These are phyloP conservation scores for Dendrocopos noguchii DNA, from an alignment of 2,113 vertebrate species.

Conservation along the genomic window DNA sequence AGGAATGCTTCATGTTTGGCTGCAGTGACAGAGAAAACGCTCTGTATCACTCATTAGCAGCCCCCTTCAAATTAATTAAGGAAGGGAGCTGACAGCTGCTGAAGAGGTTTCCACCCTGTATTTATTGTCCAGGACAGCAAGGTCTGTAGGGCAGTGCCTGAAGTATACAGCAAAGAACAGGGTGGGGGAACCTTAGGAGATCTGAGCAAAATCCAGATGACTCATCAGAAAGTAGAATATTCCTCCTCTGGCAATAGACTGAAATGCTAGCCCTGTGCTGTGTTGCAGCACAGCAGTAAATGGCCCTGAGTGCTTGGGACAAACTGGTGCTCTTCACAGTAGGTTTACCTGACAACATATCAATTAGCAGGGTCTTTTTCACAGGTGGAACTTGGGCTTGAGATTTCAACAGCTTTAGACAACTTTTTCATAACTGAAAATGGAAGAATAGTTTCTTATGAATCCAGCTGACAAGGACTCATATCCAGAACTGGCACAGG, in stretches of 20 bases:
- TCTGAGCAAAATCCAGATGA: constrained; percentile 28
- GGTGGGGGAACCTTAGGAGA: background rate
- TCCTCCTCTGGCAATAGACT: constrained; percentile 43
- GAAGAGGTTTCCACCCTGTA: background rate
- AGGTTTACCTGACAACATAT: constrained; percentile 20
- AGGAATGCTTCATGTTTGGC: background rate
- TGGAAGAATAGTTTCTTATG: background rate
- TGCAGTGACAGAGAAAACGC: background rate
- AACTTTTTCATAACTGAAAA: background rate
- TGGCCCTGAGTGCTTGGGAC: background rate
- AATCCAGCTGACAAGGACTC: background rate
- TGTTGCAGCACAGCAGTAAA: constrained; percentile 15
- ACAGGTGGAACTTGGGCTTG: background rate
- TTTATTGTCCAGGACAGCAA: background rate
- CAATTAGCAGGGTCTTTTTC: constrained; percentile 21
- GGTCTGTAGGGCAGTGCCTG: background rate
- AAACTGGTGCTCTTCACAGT: background rate
- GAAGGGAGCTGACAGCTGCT: background rate
- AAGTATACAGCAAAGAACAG: background rate
- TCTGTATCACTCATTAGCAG: background rate
- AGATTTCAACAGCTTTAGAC: background rate
- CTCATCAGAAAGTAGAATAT: constrained; percentile 59
- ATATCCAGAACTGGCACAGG: background rate
- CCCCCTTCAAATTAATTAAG: background rate
- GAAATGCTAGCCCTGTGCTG: constrained; percentile 26